Percentiles rank a stretch among this genome's conserved stretches.
Evolutionary conservation across 2,113 vertebrate species (phyloP).

Genomic region (Stercorarius parasiticus): DNA sequence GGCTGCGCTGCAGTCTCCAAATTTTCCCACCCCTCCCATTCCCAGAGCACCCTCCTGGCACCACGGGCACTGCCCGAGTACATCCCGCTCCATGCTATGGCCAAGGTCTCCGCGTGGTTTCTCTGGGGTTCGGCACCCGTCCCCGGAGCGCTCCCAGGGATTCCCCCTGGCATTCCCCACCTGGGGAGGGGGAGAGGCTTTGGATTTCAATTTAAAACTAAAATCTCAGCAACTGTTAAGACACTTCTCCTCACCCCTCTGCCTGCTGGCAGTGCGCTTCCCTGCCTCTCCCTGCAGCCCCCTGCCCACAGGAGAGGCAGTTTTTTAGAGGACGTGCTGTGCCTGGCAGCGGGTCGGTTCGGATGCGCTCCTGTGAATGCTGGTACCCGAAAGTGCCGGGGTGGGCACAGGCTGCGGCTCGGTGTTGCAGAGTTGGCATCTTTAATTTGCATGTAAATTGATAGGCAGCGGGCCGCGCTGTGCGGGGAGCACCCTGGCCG

Average conservation of each 20-base stretch:
- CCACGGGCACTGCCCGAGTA: not conserved
- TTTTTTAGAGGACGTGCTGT: not conserved
- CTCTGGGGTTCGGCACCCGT: not conserved
- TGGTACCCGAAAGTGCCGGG: accelerated
- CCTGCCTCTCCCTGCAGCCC: not conserved
- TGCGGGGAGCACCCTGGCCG: not conserved
- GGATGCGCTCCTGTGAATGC: accelerated
- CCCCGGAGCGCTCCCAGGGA: not conserved
- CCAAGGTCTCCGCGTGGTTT: not conserved
- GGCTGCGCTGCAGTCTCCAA: accelerated
- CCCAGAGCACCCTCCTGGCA: not conserved
- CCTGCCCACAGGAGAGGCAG: not conserved
- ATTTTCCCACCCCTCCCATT: not conserved
- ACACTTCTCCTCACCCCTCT: not conserved
- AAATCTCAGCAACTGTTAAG: not conserved
- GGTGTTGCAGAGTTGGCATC: not conserved
- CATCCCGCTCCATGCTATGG: not conserved
- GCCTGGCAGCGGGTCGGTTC: accelerated
- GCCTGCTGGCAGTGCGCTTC: not conserved
- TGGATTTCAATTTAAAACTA: not conserved
- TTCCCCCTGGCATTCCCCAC: not conserved
- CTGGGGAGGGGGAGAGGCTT: not conserved
- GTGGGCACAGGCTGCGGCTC: not conserved
- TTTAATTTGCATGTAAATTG: not conserved
- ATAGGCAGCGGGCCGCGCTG: accelerated